Evolutionary conservation across 2,797 vertebrate genomes (phyloP), one percentile per base, ranked within the genome.

Genomic region (Pangasius djambal): DNA sequence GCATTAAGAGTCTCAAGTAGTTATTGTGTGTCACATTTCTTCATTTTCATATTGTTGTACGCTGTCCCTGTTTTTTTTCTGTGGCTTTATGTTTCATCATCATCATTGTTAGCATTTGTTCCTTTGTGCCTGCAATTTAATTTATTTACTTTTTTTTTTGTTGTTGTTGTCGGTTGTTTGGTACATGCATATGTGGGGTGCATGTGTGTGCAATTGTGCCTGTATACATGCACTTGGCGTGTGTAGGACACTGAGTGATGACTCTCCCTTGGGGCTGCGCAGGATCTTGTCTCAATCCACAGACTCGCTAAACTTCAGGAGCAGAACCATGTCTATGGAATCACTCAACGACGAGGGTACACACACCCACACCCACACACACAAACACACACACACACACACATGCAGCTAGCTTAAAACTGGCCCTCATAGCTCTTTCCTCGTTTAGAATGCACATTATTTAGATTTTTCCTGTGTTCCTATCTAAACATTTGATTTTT

Each of bases 201-300:
- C 79, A 84, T 86, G 87, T 59, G 63, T 85, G 70, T 89, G 85
- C 88, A 72, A 82, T 55, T 84, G 77, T 50, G 67, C 87, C 28
- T 89, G 86, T 90, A 55, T 88, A 83, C 90, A 88, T 89, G 92
- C 63, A 74, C 59, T 61, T 61, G 83, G 86, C 78, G 50, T 92
- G 77, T 91, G 86, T 92, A 98, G 98, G 94, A 96, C 94, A 2
- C 95, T 98, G 92, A 98, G 96, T 1, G 98, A 98, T 15, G 98
- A 98, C 83, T 96, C 96, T 9, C 95, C 97, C 0, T 92, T 98
- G 94, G 97, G 97, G 18, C 95, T 99, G 81, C 97, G 98, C 48
- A 95, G 97, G 83, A 99, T 98, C 90, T 95, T 99, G 25, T 98
- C 98, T 59, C 98, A 99, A 92, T 98, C 98, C 92, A 98, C 98